phyloP scores from a whole-genome alignment of 1,140 invertebrate genomes.

The Archivesica marissinica region DNA sequence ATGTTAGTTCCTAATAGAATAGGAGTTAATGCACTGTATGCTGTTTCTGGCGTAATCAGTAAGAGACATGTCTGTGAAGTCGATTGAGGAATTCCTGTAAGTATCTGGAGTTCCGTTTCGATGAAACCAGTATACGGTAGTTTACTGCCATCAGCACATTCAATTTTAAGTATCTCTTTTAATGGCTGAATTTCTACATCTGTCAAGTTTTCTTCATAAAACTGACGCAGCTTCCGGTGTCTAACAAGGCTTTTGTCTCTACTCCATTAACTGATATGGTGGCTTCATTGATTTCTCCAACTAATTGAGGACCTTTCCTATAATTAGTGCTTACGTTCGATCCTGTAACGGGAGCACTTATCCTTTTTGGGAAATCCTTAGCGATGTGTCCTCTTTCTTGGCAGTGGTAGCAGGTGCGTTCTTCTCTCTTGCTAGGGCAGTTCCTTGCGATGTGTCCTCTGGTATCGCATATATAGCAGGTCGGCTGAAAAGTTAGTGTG shows the following conservation, averaged over 20 bases:
- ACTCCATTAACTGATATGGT: background rate
- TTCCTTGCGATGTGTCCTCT: too few species aligned
- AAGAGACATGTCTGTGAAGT: background rate
- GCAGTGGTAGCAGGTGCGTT: constrained; percentile 2
- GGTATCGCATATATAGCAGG: too few species aligned
- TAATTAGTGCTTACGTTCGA: background rate
- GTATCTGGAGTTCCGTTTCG: background rate
- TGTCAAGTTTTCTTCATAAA: constrained; percentile 33
- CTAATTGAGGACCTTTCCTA: constrained; percentile 6
- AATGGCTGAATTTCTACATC: background rate
- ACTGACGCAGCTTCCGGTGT: constrained; percentile 38
- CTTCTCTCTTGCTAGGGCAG: too few species aligned
- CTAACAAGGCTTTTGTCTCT: constrained; percentile 22
- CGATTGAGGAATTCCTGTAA: background rate
- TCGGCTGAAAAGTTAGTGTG: background rate
- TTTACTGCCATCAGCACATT: constrained; percentile 38
- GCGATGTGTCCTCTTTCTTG: background rate
- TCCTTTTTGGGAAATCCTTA: constrained; percentile 7
- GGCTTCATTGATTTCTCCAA: constrained; percentile 7
- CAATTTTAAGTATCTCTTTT: constrained; percentile 6
- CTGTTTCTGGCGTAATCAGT: too few species aligned
- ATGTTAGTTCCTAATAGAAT: too few species aligned
- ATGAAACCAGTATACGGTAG: constrained; percentile 33
- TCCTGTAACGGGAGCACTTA: constrained; percentile 24
- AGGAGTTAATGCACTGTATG: too few species aligned